A percentile compares a stretch with the other conserved stretches of the same genome.
phyloP scores from a whole-genome alignment of 2,113 vertebrate genomes.

The Malurus alboscapulatus region DNA sequence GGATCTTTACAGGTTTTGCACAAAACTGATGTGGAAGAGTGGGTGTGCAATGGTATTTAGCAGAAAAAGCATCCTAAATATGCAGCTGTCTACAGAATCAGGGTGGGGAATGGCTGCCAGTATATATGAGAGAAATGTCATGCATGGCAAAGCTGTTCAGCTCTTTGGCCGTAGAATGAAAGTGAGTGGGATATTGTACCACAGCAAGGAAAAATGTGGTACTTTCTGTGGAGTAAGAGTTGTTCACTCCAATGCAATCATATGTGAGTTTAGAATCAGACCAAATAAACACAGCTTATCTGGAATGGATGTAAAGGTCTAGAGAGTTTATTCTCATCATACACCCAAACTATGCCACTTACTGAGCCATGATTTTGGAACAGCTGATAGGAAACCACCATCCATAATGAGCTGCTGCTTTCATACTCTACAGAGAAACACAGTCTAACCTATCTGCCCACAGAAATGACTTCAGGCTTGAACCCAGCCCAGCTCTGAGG shows the following conservation, averaged over 20 bases:
- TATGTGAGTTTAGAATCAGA: neutral
- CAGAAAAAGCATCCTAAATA: slow-evolving; percentile 10
- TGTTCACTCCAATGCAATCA: neutral
- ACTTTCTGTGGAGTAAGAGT: neutral
- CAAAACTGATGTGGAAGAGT: neutral
- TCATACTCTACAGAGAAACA: neutral
- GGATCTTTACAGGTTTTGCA: neutral
- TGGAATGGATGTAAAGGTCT: neutral
- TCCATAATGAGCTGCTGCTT: neutral
- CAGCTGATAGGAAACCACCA: neutral
- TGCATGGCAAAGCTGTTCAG: neutral
- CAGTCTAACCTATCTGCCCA: neutral
- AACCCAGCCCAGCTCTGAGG: neutral
- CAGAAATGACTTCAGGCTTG: fast-evolving
- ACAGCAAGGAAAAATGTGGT: neutral
- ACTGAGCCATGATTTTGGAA: neutral
- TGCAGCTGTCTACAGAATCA: neutral
- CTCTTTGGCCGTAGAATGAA: neutral
- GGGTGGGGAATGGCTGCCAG: neutral
- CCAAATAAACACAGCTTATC: neutral
- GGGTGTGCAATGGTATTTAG: slow-evolving; percentile 28
- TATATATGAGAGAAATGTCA: slow-evolving; percentile 30
- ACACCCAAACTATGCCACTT: neutral
- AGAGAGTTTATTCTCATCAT: neutral
- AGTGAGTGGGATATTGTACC: neutral